These are phyloP conservation scores for Margarornis squamiger DNA, from an alignment of 2,797 vertebrate species.

Conservation along the genomic window DNA sequence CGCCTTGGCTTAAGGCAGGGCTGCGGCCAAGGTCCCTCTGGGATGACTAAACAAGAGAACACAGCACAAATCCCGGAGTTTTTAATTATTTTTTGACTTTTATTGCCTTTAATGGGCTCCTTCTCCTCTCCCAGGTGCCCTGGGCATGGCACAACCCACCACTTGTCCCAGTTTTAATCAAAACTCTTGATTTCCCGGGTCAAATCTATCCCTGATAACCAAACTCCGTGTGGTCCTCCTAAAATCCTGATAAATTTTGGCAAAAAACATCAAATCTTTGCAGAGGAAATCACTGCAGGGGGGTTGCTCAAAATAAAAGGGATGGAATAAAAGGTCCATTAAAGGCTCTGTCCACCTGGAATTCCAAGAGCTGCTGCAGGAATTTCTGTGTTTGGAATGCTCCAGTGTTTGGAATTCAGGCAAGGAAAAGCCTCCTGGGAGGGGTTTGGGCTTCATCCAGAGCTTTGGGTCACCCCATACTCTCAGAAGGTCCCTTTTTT, in stretches of 20 bases:
- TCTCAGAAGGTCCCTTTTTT: not conserved
- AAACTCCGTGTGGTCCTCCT: not conserved
- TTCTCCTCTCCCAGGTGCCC: not conserved
- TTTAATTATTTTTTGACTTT: not conserved
- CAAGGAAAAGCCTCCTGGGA: no score
- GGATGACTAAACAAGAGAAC: not conserved
- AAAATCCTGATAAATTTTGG: not conserved
- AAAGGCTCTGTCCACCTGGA: no score
- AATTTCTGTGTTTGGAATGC: no score
- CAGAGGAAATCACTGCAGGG: no score
- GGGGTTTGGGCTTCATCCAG: not conserved
- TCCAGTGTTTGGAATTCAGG: not conserved
- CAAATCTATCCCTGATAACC: not conserved
- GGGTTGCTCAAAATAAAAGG: no score
- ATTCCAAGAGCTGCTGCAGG: no score
- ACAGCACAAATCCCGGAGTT: not conserved
- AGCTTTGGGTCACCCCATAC: not conserved
- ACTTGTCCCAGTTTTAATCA: not conserved
- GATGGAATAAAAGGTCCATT: no score
- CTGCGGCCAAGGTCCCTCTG: not conserved
- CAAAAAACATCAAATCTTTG: no score
- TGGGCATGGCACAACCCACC: not conserved
- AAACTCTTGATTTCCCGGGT: not conserved
- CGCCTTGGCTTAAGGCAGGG: not conserved
- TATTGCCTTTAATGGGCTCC: not conserved